Evolutionary conservation across 2,113 vertebrate genomes (phyloP), one percentile per base, ranked within the genome.

Genomic region (Hipposideros armiger): DNA sequence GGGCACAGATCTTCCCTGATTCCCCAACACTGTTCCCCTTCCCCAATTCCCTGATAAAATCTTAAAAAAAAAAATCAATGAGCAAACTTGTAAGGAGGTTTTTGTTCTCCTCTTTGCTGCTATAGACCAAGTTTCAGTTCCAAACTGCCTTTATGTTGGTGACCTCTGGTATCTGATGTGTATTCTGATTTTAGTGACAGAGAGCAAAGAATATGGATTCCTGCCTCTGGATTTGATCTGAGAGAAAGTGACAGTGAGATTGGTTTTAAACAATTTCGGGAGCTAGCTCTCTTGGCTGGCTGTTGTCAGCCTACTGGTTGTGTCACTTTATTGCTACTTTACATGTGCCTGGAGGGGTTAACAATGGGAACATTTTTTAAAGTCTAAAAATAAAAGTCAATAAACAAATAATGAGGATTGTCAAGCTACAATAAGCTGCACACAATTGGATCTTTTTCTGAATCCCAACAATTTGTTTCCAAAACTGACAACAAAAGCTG

Each of bases 301-400:
- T 42, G 4, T 32, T 42, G 64, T 85, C 81, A 52, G 70, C 26
- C 4, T 45, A 36, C 30, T 80, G 47, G 28, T 58, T 42, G 70
- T 87, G 72, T 67, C 22, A 76, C 36, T 74, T 67, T 32, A 66
- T 62, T 52, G 74, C 64, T 58, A 11, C 42, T 17, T 10, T 36
- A 26, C 20, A 1, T 14, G 22, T 45, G n/a, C 76, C 90, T 1
- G 0, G 17, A 73, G 50, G 69, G 54, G 40, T 60, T 47, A 74
- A 95, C 78, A 36, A 8, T 7, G n/a, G 80, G 45, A 64, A 72
- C 26, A 5, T 47, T 92, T 92, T 92, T 80, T 72, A 92, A 91
- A 80, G 92, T 67, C 74, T 95, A 76, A 90, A 95, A 95, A 92
- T 93, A 80, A 88, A 97, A 80, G 78, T 70, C 78, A 67, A 11